phyloP scores from a whole-genome alignment of 2,113 vertebrate species.

The Sphyrna mokarran region DNA sequence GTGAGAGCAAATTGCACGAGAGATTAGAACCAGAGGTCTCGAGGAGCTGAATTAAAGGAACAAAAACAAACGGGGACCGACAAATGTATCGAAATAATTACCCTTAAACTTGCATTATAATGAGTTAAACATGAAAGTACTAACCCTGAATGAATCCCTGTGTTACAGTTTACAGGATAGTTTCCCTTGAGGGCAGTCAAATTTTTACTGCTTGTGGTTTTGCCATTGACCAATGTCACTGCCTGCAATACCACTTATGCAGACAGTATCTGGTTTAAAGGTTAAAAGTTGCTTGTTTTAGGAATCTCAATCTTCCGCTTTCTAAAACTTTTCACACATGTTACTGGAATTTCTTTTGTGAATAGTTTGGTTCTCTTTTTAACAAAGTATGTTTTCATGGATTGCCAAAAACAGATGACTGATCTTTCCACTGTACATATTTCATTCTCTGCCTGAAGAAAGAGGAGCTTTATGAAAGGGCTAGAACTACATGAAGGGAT shows the following conservation, averaged over 20 bases:
- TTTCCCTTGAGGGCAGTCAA: neutral
- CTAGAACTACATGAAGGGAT: neutral
- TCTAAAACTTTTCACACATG: slow-evolving; percentile 3
- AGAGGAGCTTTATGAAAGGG: neutral
- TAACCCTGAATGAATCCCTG: slow-evolving; percentile 11
- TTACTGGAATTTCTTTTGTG: slow-evolving; percentile 1
- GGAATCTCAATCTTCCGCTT: neutral
- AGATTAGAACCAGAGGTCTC: neutral
- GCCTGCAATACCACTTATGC: neutral
- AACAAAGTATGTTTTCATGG: neutral
- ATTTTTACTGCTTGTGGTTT: neutral
- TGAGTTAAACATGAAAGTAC: neutral
- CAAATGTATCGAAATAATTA: neutral
- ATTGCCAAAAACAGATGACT: slow-evolving; percentile 22
- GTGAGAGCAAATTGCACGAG: neutral
- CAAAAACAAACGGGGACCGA: neutral
- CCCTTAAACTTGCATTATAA: neutral
- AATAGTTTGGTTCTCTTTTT: neutral
- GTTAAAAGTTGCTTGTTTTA: slow-evolving; percentile 12
- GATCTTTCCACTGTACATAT: neutral
- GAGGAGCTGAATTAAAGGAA: neutral
- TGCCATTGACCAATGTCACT: neutral
- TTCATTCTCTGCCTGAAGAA: neutral
- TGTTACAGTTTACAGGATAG: neutral
- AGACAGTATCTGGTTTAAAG: slow-evolving; percentile 13